phyloP scores from a whole-genome alignment of 2,113 vertebrate species.

The Paramisgurnus dabryanus region DNA sequence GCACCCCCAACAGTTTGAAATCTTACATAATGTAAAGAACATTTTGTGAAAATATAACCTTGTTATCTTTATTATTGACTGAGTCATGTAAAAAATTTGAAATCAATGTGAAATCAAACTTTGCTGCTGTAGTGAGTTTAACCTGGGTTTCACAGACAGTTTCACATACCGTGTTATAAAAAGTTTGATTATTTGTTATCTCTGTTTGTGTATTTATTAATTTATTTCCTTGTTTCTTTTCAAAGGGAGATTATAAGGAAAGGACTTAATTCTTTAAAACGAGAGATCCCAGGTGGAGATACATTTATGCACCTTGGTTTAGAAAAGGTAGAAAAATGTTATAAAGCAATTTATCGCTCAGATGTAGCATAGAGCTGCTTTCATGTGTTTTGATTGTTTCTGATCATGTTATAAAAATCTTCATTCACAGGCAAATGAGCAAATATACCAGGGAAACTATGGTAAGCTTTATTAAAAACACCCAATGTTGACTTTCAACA shows the following conservation, averaged over 20 bases:
- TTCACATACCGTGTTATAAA: too few species aligned
- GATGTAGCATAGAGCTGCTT: neutral
- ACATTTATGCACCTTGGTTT: constrained; percentile 88
- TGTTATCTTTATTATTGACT: too few species aligned
- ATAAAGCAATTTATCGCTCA: neutral
- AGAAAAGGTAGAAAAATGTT: constrained; percentile 66
- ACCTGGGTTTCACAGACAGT: too few species aligned
- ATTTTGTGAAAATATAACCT: too few species aligned
- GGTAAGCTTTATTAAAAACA: constrained; percentile 66
- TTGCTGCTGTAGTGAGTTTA: too few species aligned
- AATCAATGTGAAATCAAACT: too few species aligned
- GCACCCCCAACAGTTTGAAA: too few species aligned
- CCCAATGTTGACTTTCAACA: neutral
- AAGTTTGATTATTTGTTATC: neutral
- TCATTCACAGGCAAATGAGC: constrained; percentile 83
- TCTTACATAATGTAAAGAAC: too few species aligned
- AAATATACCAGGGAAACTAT: constrained; percentile 78
- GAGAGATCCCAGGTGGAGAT: constrained; percentile 81
- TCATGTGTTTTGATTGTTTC: neutral
- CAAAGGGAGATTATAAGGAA: constrained; percentile 80
- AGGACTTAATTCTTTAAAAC: constrained; percentile 76
- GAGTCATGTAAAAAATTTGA: too few species aligned
- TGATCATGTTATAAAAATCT: constrained; percentile 24
- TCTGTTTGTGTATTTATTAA: constrained; percentile 3
- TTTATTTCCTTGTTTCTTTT: constrained; percentile 20